Percentiles rank a stretch among this genome's conserved stretches.
Evolutionary conservation across 1,140 invertebrate genomes (phyloP).

Genomic region (Formica selysi): DNA sequence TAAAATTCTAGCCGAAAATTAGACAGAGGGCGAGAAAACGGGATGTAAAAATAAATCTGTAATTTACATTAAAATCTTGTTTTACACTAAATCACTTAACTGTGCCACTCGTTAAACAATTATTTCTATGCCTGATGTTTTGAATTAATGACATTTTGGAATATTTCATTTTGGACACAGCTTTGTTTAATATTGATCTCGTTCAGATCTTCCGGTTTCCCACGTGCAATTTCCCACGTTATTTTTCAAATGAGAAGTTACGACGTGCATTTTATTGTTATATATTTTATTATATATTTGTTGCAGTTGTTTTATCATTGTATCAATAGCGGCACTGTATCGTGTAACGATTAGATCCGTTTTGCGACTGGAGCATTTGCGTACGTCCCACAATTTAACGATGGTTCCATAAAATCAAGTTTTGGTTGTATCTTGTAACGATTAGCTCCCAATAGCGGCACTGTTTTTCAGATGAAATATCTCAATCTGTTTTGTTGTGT

Average conservation of each 20-base stretch:
- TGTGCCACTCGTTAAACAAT: background rate
- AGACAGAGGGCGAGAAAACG: background rate
- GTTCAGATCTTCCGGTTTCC: background rate
- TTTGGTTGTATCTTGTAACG: too few relatives aligned
- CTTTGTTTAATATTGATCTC: conserved; percentile 22
- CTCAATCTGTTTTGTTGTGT: too few relatives aligned
- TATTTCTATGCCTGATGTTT: background rate
- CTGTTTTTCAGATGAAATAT: too few relatives aligned
- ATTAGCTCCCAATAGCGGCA: too few relatives aligned
- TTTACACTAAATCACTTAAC: background rate
- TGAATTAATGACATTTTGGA: background rate
- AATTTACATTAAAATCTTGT: background rate
- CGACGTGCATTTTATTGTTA: conserved; percentile 16
- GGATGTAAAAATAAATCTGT: background rate
- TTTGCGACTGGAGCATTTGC: too few relatives aligned
- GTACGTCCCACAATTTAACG: too few relatives aligned
- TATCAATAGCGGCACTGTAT: too few relatives aligned
- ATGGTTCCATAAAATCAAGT: too few relatives aligned
- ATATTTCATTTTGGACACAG: background rate
- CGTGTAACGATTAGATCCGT: too few relatives aligned
- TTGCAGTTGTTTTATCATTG: too few relatives aligned
- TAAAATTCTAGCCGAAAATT: background rate
- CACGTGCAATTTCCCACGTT: background rate
- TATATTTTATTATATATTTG: too few relatives aligned
- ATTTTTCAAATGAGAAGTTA: conserved; percentile 5